phyloP scores from a whole-genome alignment of 2,113 vertebrate species.

The Leucoraja erinaceus region DNA sequence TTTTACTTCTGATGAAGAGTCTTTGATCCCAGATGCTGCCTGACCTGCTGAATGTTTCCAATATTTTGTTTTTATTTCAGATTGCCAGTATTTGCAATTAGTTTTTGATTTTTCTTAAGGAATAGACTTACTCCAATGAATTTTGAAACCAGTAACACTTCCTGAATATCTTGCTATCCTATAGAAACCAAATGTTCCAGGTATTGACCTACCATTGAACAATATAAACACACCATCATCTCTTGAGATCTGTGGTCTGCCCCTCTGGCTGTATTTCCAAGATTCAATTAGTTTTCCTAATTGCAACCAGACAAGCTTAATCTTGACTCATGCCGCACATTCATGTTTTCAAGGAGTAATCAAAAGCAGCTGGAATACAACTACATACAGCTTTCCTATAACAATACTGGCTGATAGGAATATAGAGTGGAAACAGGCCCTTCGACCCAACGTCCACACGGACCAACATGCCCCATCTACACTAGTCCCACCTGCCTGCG shows the following conservation, averaged over 20 bases:
- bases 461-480: too few relatives aligned
- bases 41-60: too few relatives aligned
- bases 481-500: too few relatives aligned
- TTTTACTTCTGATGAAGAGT: too few relatives aligned
- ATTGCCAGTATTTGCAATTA: too few relatives aligned
- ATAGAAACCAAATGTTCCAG: neutral
- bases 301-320: neutral
- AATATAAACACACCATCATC: neutral
- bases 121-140: neutral
- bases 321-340: neutral
- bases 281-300: neutral
- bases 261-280: neutral
- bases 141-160: neutral
- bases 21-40: too few relatives aligned
- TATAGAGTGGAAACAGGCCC: too few relatives aligned
- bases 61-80: too few relatives aligned
- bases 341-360: neutral
- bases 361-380: neutral
- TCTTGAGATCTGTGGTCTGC: neutral
- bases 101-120: neutral
- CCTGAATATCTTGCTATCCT: neutral
- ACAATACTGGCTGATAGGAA: neutral
- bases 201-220: neutral
- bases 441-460: too few relatives aligned
- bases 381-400: neutral